These are phyloP conservation scores for Eriosoma lanigerum DNA, from an alignment of 1,140 invertebrate genomes.

Conservation along the genomic window DNA sequence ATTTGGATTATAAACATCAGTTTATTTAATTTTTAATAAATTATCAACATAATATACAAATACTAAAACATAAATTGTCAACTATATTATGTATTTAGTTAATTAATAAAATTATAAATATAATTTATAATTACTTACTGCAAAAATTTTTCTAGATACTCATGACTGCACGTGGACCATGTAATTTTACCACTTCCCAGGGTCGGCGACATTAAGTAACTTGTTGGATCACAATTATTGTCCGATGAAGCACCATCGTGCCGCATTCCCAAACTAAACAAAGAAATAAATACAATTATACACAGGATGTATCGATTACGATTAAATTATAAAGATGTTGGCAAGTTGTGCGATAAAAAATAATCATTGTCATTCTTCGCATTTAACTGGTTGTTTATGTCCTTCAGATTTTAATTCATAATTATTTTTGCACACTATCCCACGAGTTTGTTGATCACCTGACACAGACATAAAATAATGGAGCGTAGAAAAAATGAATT, in stretches of 20 bases:
- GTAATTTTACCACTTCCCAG: constrained; percentile 69
- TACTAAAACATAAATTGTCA: no score
- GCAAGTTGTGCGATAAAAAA: neutral
- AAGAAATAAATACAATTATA: constrained; percentile 28
- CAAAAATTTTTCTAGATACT: constrained; percentile 66
- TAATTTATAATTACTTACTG: constrained; percentile 58
- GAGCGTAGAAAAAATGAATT: neutral
- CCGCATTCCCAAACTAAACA: constrained; percentile 66
- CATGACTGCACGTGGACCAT: constrained; percentile 67
- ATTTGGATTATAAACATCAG: no score
- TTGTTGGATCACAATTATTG: constrained; percentile 66
- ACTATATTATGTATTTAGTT: no score
- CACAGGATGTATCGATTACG: neutral
- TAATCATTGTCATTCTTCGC: neutral
- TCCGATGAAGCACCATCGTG: constrained; percentile 67
- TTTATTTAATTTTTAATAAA: no score
- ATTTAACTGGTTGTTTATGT: neutral
- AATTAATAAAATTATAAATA: neutral
- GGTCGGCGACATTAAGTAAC: constrained; percentile 70
- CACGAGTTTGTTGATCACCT: neutral
- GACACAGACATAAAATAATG: neutral
- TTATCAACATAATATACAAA: no score
- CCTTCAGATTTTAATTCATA: constrained; percentile 4
- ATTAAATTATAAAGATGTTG: neutral
- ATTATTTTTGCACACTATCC: constrained; percentile 1